Evolutionary conservation across 2,113 vertebrate genomes (phyloP), one percentile per base, ranked within the genome.

Genomic region (Heliornis fulica): DNA sequence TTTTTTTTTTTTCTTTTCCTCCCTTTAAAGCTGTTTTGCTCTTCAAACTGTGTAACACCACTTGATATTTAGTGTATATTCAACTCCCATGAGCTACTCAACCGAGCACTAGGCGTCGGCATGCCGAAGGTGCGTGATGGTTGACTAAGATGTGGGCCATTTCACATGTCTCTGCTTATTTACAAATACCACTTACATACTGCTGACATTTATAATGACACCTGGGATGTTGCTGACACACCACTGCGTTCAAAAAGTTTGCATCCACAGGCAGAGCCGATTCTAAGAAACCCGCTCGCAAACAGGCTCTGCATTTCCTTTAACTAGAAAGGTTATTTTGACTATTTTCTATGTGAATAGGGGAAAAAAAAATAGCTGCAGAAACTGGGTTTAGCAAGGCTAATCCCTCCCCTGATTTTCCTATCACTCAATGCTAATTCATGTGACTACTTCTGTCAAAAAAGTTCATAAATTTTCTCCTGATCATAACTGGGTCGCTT

Each of bases 171-270:
- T 56, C 50, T 80, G 91, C 91, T 91, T 96, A 92, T 90, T 95
- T 88, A 91, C 87, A 96, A 97, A 96, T 70, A 41, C 66, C 63
- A 84, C 90, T 97, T 90, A 72, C 34, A 46, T 64, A 53, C 86
- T 92, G 95, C 94, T 96, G 94, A 84, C 88, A 89, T 90, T 85
- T 94, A 54, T 68, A 87, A 93, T 75, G 94, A 87, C 96, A 97
- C 93, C 96, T 96, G 85, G 74, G 94, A 96, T 94, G 86, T 71
- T 97, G 96, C 90, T 97, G 96, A 97, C 95, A 93, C 86, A 81
- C 80, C 95, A 83, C 87, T 82, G 60, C 3, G 0, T 75, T 94
- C 92, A 68, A 81, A 13, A 83, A 95, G 87, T 79, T 72, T 60
- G 76, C 53, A 7, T 71, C 70, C 89, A 81, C 70, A 86, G 59